Base-by-base conservation (phyloP, 2,113 vertebrate species). In the Dryoscopus gambensis region DNA sequence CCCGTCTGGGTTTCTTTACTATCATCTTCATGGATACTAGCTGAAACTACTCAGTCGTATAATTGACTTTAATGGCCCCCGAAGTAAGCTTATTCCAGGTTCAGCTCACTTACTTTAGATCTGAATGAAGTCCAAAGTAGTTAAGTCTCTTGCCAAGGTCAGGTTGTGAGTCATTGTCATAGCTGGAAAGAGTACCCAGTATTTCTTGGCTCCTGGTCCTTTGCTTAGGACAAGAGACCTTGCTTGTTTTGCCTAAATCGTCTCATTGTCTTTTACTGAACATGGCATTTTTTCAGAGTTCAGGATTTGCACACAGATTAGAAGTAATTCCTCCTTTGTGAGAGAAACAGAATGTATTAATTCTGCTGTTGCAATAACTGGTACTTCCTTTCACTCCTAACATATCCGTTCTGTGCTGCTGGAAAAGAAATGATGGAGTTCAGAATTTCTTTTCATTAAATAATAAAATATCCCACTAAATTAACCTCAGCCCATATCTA, bases 141-240 rank as follows among this genome's bases (percentile, higher is more conserved):
- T 91, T 76, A 96, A 89, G 40, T 52, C 37, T 84, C 42, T 82
- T 97, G 81, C 91, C 95, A 95, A 95, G 89, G 93, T 90, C 91
- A 91, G 0, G 0, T 91, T 79, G 70, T 95, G 94, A 96, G 74
- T 91, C 87, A 80, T 39, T 91, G 62, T 96, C 74, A 82, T 62
- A 82, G 42, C 74, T 89, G 81, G 89, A 76, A 91, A 91, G 70
- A 93, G 62, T 85, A 94, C 50, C 78, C 87, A 85, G 59, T 15
- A 62, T 78, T 94, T 96, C 62, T 92, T 97, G 94, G 91, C 87
- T 91, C 31, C 69, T 89, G 5, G 11, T 95, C 37, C 46, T 85
- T 89, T 89, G 49, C 55, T 83, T 50, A 89, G 81, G 93, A 95
- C 81, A 91, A 0, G 10, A 93, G 67, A 87, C 55, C 49, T 93